Base-by-base conservation (phyloP, 2,113 vertebrate species). In the Dunckerocampus dactyliophorus region DNA sequence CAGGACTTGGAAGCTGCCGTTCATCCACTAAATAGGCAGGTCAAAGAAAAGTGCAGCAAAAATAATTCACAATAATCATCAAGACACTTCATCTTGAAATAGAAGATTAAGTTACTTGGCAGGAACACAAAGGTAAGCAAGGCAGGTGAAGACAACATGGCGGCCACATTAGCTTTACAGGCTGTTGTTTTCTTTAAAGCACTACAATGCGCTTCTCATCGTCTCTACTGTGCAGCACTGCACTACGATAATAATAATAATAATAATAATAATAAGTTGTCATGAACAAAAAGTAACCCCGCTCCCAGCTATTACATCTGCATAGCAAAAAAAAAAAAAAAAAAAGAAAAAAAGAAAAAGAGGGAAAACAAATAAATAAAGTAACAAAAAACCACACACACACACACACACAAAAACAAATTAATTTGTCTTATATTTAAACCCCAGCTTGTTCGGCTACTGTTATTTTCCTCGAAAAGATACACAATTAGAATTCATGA, bases 401-500 rank as follows among this genome's bases (percentile, higher is more conserved):
- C 31, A 34, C 56, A 74, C 71, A 71, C 48, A 69, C 56, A 64
- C 55, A 68, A 56, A 60, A 67, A 75, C 39, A 22, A 39, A 39
- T 9, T 11, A 3, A 13, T 42, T 13, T 42, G 39, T 19, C 17
- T 42, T 21, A 19, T 56, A 21, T 37, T 19, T 19, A 20, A 56
- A 42, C 37, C 8, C 34, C 37, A 37, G 4, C 34, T 56, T 14
- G 54, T 42, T 56, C 12, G 6, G 37, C 87, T 86, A 87, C 81
- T 53, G 77, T 69, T 77, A 55, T 78, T 75, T 76, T 75, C 69
- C 71, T 85, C 86, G 85, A 85, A 89, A 85, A 84, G 75, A 82
- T 79, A 87, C 80, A 85, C 67, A 87, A 77, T 76, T 86, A 82
- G 77, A 78, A 88, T 88, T 87, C 83, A 88, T 82, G 86, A 87